Evolutionary conservation across 2,113 vertebrate species (phyloP), one percentile per base, ranked within the genome.

Genomic region (Onychostoma macrolepis): DNA sequence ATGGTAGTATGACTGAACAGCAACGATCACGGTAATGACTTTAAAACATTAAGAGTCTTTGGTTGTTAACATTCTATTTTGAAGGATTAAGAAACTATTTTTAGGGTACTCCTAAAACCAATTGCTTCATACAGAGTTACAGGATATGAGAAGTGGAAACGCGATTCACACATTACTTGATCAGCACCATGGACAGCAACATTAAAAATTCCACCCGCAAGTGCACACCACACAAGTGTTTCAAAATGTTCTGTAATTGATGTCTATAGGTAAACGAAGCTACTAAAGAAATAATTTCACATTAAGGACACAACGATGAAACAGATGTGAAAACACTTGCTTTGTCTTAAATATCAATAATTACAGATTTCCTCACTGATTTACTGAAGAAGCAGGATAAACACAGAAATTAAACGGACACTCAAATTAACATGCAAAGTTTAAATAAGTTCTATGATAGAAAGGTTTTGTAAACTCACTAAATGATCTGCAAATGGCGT

Each of bases 101-200:
- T 26, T 11, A 26, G 1, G 7, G 3, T n/a, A 61, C 4, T 26
- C 56, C 56, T 65, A 63, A 63, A 63, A 28, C 11, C 11, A 4
- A 28, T n/a, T 53, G 50, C 17, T 28, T 65, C n/a, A 63, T n/a
- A 11, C 24, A 65, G 10, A 65, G 26, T 65, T 13, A 65, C 12
- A 15, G 4, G 0, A 1, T 30, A 65, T 30, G 5, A 65, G 26
- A 65, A 12, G 2, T 5, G 28, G 13, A 30, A 65, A 65, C 11
- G 2, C 4, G 12, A 65, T 65, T 13, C 63, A 65, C 6, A 6
- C 26, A 30, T n/a, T 15, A 15, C 63, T 65, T 6, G 4, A 65
- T 4, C 63, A 65, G 78, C 53, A 80, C 78, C 53, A 80, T 36
- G 78, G 78, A 80, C 50, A 80, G 78, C 53, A 24, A 38, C 78